These are phyloP conservation scores for Pterocles orientalis DNA, from an alignment of 2,113 vertebrate genomes.

Conservation along the genomic window DNA sequence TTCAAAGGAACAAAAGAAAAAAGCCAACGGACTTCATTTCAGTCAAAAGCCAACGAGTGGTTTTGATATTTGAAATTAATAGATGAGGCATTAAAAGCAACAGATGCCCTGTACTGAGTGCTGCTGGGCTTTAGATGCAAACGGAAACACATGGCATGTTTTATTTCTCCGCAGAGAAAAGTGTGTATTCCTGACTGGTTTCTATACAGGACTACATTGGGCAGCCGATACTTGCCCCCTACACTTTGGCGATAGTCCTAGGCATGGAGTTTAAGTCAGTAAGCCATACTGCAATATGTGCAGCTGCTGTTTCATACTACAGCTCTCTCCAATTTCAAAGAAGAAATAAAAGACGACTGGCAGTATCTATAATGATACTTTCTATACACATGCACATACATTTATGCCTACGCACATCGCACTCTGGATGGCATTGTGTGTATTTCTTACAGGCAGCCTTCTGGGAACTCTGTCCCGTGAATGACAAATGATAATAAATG, in stretches of 20 bases:
- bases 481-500: not conserved
- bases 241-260: not conserved
- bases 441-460: not conserved
- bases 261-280: not conserved
- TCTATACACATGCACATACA: not conserved
- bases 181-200: not conserved
- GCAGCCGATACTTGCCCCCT: not conserved
- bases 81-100: not conserved
- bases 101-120: not conserved
- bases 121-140: not conserved
- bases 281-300: not conserved
- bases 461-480: not conserved
- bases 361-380: not conserved
- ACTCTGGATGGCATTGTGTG: not conserved
- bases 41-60: not conserved
- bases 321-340: not conserved
- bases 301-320: not conserved
- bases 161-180: not conserved
- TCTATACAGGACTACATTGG: not conserved
- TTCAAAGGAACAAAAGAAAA: slow-evolving; percentile 10
- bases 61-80: slow-evolving; percentile 30
- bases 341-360: not conserved
- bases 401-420: not conserved
- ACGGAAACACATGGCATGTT: not conserved
- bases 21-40: not conserved